These are phyloP conservation scores for Achatina immaculata DNA, from an alignment of 1,140 invertebrate genomes.

Conservation along the genomic window DNA sequence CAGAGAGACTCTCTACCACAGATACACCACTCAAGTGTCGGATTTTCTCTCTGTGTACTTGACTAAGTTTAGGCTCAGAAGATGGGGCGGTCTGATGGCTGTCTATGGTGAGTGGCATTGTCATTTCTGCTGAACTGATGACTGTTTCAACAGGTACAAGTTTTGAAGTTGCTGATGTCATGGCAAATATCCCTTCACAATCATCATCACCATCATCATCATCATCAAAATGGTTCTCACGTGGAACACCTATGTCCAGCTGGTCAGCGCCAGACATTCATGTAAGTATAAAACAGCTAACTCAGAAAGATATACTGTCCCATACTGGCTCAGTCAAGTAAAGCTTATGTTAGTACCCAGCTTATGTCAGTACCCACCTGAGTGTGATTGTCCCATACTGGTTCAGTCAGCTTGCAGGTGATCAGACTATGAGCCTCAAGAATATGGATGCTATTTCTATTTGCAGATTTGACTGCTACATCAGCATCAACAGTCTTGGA, in stretches of 20 bases:
- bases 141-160: not conserved
- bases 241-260: not conserved
- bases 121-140: not conserved
- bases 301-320: too few relatives aligned
- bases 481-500: conserved; percentile 47
- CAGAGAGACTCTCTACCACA: conserved; percentile 1
- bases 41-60: conserved; percentile 16
- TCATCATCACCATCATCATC: conserved; percentile 10
- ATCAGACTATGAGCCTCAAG: conserved; percentile 80
- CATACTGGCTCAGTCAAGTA: too few relatives aligned
- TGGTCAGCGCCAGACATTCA: not conserved
- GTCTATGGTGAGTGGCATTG: not conserved
- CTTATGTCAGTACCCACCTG: conserved; percentile 59
- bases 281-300: too few relatives aligned
- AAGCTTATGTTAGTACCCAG: too few relatives aligned
- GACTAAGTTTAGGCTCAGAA: not conserved
- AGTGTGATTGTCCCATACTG: conserved; percentile 68
- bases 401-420: conserved; percentile 78
- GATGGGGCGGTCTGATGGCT: not conserved
- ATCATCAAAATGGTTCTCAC: not conserved
- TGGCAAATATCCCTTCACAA: not conserved
- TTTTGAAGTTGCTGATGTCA: not conserved
- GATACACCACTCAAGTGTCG: conserved; percentile 30
- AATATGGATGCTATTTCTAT: conserved; percentile 54
- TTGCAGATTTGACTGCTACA: conserved; percentile 21